Conservation (phyloP, 2,113 vertebrate species). For the Callaeas wilsoni region DNA sequence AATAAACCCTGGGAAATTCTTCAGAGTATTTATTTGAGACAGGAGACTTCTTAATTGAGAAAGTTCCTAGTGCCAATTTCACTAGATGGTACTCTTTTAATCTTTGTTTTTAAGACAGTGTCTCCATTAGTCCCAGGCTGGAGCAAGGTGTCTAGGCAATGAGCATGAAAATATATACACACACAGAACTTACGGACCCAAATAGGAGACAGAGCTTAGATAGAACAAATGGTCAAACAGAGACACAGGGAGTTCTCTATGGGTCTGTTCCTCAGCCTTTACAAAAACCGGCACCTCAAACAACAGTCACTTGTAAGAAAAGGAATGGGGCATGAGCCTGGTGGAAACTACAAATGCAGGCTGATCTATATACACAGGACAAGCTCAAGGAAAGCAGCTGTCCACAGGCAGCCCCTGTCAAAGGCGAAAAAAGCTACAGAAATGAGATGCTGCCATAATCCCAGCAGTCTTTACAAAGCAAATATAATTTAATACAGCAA, state of each 20-base stretch:
- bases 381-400: background rate
- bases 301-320: background rate
- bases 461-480: conserved; percentile 29
- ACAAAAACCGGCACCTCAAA: background rate
- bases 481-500: conserved; percentile 41
- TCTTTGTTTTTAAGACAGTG: background rate
- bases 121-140: background rate
- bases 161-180: background rate
- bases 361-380: background rate
- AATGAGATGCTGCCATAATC: conserved; percentile 20
- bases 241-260: background rate
- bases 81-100: background rate
- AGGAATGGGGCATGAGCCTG: background rate
- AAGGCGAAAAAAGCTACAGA: background rate
- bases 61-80: background rate
- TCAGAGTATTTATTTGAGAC: background rate
- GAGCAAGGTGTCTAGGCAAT: conserved; percentile 1
- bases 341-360: background rate
- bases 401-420: background rate
- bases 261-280: background rate
- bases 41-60: background rate
- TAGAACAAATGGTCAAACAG: background rate
- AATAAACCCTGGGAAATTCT: background rate
- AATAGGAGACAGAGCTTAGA: background rate
- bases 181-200: background rate